Percentiles rank a stretch among this genome's conserved stretches.
These are phyloP conservation scores for Calonectris borealis DNA, from an alignment of 2,113 vertebrate genomes.

Conservation along the genomic window DNA sequence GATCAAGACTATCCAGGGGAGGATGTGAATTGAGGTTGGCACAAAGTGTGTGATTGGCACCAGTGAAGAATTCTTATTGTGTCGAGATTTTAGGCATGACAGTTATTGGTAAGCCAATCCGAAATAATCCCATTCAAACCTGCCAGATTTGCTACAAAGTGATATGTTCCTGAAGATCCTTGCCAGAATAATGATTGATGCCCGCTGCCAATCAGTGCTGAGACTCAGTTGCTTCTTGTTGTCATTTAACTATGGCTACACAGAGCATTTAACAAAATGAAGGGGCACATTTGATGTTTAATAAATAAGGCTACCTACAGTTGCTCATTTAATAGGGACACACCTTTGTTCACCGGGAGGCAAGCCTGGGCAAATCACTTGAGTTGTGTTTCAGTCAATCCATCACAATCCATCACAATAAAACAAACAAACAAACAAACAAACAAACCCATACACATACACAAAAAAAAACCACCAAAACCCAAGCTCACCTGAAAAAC, in stretches of 20 bases:
- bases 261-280: neutral
- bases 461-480: neutral
- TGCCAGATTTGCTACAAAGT: neutral
- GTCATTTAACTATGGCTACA: neutral
- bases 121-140: constrained; percentile 19
- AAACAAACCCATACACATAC: rapidly evolving
- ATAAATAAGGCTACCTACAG: neutral
- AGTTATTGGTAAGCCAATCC: neutral
- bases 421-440: neutral
- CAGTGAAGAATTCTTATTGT: neutral
- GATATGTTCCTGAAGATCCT: neutral
- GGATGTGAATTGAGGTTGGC: neutral
- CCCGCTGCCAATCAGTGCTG: neutral
- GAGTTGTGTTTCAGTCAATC: neutral
- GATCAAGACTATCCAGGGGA: neutral
- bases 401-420: neutral
- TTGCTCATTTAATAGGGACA: neutral
- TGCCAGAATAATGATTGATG: constrained; percentile 49
- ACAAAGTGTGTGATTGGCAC: neutral
- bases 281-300: neutral
- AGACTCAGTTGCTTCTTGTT: neutral
- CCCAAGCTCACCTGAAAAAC: neutral
- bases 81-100: constrained; percentile 4
- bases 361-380: neutral
- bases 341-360: neutral